Evolutionary conservation across 64 coral and sea anemone species (phyloP).

Genomic region (Catalaphyllia jardinei): DNA sequence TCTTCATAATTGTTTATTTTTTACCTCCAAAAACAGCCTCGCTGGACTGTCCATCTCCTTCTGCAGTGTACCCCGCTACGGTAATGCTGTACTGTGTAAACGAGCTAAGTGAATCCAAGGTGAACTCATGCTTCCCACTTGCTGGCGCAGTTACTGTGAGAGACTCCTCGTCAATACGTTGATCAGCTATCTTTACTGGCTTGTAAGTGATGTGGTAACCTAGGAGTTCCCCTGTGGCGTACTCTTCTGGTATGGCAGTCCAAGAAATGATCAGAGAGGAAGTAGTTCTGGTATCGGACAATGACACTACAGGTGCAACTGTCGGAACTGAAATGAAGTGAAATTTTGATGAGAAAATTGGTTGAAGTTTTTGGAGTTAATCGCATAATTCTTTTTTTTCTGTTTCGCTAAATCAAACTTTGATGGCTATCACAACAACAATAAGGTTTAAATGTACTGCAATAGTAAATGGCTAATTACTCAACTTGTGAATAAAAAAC

Average conservation of each 20-base stretch:
- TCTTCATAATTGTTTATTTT: not conserved
- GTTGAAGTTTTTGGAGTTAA: too few relatives aligned
- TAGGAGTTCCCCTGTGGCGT: not conserved
- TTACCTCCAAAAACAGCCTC: slow-evolving; percentile 4
- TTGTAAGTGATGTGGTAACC: slow-evolving; percentile 34
- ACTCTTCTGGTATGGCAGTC: not conserved
- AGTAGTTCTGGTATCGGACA: not conserved
- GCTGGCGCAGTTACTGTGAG: not conserved
- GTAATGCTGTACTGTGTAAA: slow-evolving; percentile 21
- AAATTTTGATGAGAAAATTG: too few relatives aligned
- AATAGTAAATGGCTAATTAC: too few relatives aligned
- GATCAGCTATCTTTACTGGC: not conserved
- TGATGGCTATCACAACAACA: too few relatives aligned
- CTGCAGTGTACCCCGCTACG: not conserved
- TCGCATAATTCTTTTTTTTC: too few relatives aligned
- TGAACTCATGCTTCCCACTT: not conserved
- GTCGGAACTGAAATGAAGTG: not conserved
- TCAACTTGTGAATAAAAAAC: too few relatives aligned
- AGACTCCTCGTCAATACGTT: not conserved
- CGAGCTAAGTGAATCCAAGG: not conserved
- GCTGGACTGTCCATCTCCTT: not conserved
- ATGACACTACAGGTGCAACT: not conserved
- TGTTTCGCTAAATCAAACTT: too few relatives aligned
- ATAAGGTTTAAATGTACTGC: too few relatives aligned
- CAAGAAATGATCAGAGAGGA: slow-evolving; percentile 4